Base-by-base conservation (phyloP, 2,888 invertebrate genomes). In the Tetanocera ferruginea region DNA sequence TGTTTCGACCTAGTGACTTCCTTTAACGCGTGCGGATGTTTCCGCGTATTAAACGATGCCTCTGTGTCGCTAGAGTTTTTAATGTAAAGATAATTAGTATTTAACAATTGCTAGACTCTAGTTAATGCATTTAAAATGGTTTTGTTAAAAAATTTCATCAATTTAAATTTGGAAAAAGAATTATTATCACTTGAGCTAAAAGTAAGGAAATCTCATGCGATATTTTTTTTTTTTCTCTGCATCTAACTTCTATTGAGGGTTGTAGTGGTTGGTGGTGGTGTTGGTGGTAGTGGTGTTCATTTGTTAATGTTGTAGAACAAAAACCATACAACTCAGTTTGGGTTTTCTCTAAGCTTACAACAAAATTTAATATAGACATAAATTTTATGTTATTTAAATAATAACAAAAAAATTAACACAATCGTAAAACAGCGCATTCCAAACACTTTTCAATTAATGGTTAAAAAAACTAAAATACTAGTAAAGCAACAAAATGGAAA, bases 401-500 rank as follows among this genome's bases (percentile, higher is more conserved):
- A 60, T 23, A n/a, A 25, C 4, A 60, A 4, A 60, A 60, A 9
- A 8, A 8, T n/a, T 11, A 60, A 60, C 25, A 60, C 8, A 57
- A 57, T 57, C 57, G 57, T 9, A 17, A 66, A 64, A 67, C 76
- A 76, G 69, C 49, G 70, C 76, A 76, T 76, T 76, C 76, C 76
- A 76, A 76, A 76, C 69, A 76, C 62, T 76, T 69, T 14, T 76
- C 67, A 76, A 67, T 66, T 67, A 52, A 67, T 66, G 75, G 75
- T 66, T 52, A 49, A 66, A 51, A 64, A 66, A 75, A 76, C 23
- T 43, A 6, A 76, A 76, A 28, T 37, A 37, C 4, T 64, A 23
- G 25, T 31, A 34, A 52, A 75, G 52, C 60, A 75, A 66, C 64
- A n/a, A 31, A 55, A 75, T 51, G 23, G 4, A 25, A 43, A n/a